Conservation (phyloP, 2,113 vertebrate species). For the Toxotes jaculatrix region DNA sequence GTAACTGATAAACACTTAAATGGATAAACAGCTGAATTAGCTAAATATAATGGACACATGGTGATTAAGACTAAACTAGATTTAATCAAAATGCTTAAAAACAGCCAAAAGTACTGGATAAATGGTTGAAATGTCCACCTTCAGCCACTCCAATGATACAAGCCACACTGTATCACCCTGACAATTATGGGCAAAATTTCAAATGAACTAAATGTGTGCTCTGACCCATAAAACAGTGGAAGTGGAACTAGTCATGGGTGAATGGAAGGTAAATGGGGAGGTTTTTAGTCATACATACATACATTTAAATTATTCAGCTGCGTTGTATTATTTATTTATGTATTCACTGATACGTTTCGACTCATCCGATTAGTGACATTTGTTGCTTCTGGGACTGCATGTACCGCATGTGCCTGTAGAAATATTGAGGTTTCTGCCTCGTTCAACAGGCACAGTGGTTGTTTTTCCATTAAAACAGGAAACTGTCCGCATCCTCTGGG, state of each 20-base stretch:
- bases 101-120: no score
- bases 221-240: constrained; percentile 1
- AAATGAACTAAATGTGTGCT: neutral
- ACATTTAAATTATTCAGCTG: constrained; percentile 35
- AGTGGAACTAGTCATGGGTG: constrained; percentile 9
- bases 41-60: neutral
- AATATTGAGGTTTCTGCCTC: constrained; percentile 29
- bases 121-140: neutral
- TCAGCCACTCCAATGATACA: neutral
- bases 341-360: constrained; percentile 33
- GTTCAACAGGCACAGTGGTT: constrained; percentile 16
- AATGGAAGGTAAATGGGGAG: constrained; percentile 5
- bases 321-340: constrained; percentile 39
- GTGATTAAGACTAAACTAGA: no score
- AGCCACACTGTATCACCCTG: neutral
- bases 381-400: constrained; percentile 17
- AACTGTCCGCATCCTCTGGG: constrained; percentile 45
- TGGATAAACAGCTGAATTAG: no score
- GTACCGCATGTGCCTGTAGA: neutral
- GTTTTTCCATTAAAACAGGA: constrained; percentile 56
- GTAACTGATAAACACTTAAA: neutral
- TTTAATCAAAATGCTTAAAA: no score
- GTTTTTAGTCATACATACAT: neutral
- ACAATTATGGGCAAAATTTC: neutral
- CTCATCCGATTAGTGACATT: constrained; percentile 34